Evolutionary conservation across 2,797 vertebrate genomes (phyloP).

Genomic region (Enoplosus armatus): DNA sequence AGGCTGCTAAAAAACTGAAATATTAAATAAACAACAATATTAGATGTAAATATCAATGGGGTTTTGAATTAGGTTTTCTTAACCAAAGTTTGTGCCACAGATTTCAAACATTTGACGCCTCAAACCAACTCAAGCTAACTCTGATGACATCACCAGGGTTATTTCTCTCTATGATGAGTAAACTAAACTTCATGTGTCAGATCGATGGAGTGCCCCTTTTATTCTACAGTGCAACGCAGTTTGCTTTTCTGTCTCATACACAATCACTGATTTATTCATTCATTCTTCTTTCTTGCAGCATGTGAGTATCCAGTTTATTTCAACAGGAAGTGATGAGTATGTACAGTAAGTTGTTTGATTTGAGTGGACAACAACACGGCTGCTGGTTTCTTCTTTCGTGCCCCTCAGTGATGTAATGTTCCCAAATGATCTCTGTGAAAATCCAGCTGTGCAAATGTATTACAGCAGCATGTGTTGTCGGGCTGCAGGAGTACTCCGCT

Average conservation of each 20-base stretch:
- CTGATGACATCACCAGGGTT: not conserved
- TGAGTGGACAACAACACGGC: slow-evolving; percentile 15
- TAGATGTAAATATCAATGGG: too few relatives aligned
- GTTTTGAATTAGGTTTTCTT: not conserved
- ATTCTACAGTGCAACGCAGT: rapidly evolving
- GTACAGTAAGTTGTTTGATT: slow-evolving; percentile 40
- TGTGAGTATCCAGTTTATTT: slow-evolving; percentile 76
- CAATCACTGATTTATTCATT: not conserved
- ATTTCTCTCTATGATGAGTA: not conserved
- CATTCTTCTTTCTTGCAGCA: slow-evolving; percentile 74
- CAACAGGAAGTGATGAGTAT: not conserved
- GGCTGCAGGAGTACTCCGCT: slow-evolving; percentile 66
- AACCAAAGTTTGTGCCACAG: not conserved
- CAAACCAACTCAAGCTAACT: not conserved
- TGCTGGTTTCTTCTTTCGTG: slow-evolving; percentile 7
- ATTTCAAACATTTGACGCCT: too few relatives aligned
- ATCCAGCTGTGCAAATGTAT: slow-evolving; percentile 86
- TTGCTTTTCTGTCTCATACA: not conserved
- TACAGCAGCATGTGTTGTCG: slow-evolving; percentile 64
- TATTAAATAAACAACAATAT: not conserved
- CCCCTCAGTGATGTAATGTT: slow-evolving; percentile 63
- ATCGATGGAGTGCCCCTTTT: slow-evolving; percentile 10
- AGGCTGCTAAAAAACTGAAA: not conserved
- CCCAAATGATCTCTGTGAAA: slow-evolving; percentile 49
- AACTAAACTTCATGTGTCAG: not conserved